phyloP scores from a whole-genome alignment of 2,113 vertebrate species.

The Mus pahari region DNA sequence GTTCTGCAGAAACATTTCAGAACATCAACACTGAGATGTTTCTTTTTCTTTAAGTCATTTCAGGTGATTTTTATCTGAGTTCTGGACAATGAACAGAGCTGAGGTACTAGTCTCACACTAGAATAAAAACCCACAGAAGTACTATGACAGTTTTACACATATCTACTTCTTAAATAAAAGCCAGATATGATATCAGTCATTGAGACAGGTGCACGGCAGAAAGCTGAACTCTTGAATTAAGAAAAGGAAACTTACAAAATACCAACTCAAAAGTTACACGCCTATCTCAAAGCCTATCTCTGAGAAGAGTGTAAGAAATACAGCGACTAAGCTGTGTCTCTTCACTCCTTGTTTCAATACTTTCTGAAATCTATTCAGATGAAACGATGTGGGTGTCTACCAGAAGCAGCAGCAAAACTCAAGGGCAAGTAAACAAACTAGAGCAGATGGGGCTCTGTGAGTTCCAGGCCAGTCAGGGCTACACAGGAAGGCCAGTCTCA shows the following conservation, averaged over 20 bases:
- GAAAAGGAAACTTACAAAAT: constrained; percentile 34
- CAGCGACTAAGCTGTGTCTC: background rate
- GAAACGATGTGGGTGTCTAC: background rate
- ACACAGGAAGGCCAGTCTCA: background rate
- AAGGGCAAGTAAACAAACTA: background rate
- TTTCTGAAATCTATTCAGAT: constrained; percentile 44
- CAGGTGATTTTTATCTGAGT: background rate
- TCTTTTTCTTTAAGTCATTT: background rate
- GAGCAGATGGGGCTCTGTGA: background rate
- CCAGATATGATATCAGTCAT: background rate
- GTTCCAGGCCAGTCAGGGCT: background rate
- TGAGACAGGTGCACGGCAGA: rapidly evolving
- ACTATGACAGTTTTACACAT: background rate
- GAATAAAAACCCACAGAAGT: background rate
- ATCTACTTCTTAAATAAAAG: constrained; percentile 13
- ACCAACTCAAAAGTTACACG: background rate
- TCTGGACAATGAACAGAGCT: constrained; percentile 8
- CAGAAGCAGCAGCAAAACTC: background rate
- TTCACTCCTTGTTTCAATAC: background rate
- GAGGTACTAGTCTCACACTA: background rate
- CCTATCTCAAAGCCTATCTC: constrained; percentile 5
- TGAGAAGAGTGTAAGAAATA: background rate
- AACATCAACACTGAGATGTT: background rate
- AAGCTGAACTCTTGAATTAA: constrained; percentile 27
- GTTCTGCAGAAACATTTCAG: constrained; percentile 15